Percentiles rank a stretch among this genome's conserved stretches.
Evolutionary conservation across 2,888 invertebrate species (phyloP).

Genomic region (Eremobia ochroleuca): DNA sequence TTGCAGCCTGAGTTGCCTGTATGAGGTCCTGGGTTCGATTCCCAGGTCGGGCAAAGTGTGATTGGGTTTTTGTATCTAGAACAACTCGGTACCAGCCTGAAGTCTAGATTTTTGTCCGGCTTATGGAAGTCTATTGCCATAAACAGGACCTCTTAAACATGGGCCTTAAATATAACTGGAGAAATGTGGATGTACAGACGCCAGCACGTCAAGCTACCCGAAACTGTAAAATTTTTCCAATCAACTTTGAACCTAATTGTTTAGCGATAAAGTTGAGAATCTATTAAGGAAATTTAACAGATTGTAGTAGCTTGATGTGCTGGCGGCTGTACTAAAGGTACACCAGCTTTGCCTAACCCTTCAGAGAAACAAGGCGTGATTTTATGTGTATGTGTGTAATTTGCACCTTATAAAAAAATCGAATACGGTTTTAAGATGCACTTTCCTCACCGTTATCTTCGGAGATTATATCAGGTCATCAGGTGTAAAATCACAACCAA

Average conservation of each 20-base stretch:
- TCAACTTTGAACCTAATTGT: too few species aligned
- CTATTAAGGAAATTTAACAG: too few species aligned
- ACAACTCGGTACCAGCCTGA: not conserved
- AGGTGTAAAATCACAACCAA: not conserved
- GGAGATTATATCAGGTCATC: not conserved
- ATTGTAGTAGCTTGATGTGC: too few species aligned
- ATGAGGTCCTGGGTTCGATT: not conserved
- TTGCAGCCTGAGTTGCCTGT: not conserved
- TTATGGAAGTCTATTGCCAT: not conserved
- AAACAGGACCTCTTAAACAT: not conserved
- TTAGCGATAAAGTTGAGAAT: too few species aligned
- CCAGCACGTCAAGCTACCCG: too few species aligned
- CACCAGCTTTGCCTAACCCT: not conserved
- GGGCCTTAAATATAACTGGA: not conserved
- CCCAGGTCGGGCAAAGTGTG: not conserved
- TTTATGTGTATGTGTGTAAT: not conserved
- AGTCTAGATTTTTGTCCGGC: not conserved
- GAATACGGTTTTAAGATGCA: not conserved
- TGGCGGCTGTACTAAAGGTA: not conserved
- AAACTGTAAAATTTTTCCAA: too few species aligned
- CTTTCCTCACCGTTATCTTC: not conserved
- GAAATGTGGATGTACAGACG: not conserved
- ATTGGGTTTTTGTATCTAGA: not conserved
- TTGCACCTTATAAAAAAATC: not conserved
- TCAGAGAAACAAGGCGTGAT: not conserved